Evolutionary conservation across 1,140 invertebrate genomes (phyloP), one percentile per base, ranked within the genome.

Genomic region (Calliopsis andreniformis): DNA sequence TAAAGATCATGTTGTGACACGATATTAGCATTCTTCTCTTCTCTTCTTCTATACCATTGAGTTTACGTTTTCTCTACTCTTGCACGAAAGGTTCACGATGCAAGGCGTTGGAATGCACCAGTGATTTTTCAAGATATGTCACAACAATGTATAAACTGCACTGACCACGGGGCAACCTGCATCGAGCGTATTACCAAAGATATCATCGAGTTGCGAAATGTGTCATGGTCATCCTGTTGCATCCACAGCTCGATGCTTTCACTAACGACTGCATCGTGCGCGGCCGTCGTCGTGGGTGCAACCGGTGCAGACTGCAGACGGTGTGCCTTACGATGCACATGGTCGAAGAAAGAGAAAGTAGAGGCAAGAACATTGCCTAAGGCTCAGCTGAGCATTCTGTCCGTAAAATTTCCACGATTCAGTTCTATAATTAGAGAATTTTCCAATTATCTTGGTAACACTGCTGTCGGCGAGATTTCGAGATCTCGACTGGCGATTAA

Each of bases 161-260:
- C 23, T 12, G 25, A 7, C 25, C 8, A 6, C 55, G 28, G 5
- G 45, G 58, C 16, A n/a, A 42, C 16, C 23, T 55, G 10, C 45
- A 18, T 7, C 43, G 45, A 51, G n/a, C 35, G 14, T 3, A 18
- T 39, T 80, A 58, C 30, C 55, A 12, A 58, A 14, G 56, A 25
- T 49, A 49, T 30, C 51, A 14, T 42, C 56, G 39, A 28, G 71
- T 87, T 87, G 59, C 83, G 85, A 89, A 87, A 88, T 49, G 64
- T 88, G 87, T 88, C 88, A 89, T 73, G 88, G 88, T 87, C 88
- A 88, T 35, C 64, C 78, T 87, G 85, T 87, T 89, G 85, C 82
- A 87, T 87, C 80, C 55, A 78, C 68, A 68, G 59, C 43, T 66
- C 32, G 71, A 23, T 86, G 79, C 85, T 88, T 88, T 88, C 87